Evolutionary conservation across 2,888 invertebrate genomes (phyloP).

Genomic region (Rhimphoctona megacephalus): DNA sequence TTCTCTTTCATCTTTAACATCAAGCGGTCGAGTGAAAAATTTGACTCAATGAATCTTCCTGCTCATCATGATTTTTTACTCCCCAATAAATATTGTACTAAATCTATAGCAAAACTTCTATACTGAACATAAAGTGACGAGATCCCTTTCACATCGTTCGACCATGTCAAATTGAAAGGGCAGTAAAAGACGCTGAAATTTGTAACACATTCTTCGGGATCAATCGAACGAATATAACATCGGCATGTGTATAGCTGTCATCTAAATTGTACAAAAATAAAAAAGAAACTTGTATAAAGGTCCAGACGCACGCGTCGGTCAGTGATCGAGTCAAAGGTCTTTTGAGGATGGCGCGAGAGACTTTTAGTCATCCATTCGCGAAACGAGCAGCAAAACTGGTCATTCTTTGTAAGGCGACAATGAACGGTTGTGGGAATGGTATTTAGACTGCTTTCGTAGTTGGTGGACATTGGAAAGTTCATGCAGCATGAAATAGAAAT

Average conservation of each 20-base stretch:
- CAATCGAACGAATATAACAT: conserved; percentile 27
- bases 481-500: conserved; percentile 65
- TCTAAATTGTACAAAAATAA: conserved; percentile 34
- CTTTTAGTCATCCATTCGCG: conserved; percentile 64
- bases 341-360: conserved; percentile 28
- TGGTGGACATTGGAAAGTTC: conserved; percentile 63
- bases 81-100: conserved; percentile 7
- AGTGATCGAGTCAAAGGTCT: conserved; percentile 57
- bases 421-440: conserved; percentile 47
- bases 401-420: conserved; percentile 67
- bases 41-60: conserved; percentile 7
- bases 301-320: conserved; percentile 58
- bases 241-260: neutral
- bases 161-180: conserved; percentile 31
- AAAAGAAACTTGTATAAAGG: conserved; percentile 58
- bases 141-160: conserved; percentile 5
- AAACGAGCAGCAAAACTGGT: conserved; percentile 67
- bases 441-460: conserved; percentile 40
- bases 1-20: conserved; percentile 3
- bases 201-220: conserved; percentile 29
- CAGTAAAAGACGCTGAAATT: conserved; percentile 48
- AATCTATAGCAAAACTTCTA: conserved; percentile 14
- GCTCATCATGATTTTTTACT: conserved; percentile 18
- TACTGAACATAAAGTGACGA: conserved; percentile 4
- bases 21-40: conserved; percentile 36